Conservation (phyloP, 2,888 invertebrate species). For the Acleris cristana region DNA sequence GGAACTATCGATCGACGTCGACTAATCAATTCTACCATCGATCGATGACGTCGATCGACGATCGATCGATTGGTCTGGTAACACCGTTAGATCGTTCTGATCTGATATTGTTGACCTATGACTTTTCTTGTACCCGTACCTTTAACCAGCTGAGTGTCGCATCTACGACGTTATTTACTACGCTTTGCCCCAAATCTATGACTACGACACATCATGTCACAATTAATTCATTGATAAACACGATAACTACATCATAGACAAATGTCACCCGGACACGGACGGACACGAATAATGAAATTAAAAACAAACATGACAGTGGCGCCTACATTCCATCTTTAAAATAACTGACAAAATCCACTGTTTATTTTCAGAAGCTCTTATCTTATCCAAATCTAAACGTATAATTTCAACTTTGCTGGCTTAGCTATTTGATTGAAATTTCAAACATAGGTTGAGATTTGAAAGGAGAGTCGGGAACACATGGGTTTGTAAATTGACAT, state of each 20-base stretch:
- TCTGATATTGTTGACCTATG: too few species aligned
- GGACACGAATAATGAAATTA: conserved; percentile 9
- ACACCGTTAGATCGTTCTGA: too few species aligned
- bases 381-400: not conserved
- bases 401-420: not conserved
- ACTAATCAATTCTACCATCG: too few species aligned
- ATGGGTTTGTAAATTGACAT: not conserved
- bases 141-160: too few species aligned
- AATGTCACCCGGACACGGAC: conserved; percentile 7
- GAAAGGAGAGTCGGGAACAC: not conserved
- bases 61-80: too few species aligned
- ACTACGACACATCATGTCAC: conserved; percentile 6
- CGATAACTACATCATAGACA: conserved; percentile 30
- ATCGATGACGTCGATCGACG: too few species aligned
- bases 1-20: too few species aligned
- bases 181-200: too few species aligned
- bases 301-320: conserved; percentile 29
- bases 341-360: not conserved
- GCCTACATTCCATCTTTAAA: conserved; percentile 17
- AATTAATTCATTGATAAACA: conserved; percentile 18
- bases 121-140: too few species aligned
- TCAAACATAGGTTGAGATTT: not conserved
- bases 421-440: not conserved
- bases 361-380: not conserved
- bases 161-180: too few species aligned